Conservation (phyloP, 1,140 invertebrate genomes). For the Paracyclopina nana region DNA sequence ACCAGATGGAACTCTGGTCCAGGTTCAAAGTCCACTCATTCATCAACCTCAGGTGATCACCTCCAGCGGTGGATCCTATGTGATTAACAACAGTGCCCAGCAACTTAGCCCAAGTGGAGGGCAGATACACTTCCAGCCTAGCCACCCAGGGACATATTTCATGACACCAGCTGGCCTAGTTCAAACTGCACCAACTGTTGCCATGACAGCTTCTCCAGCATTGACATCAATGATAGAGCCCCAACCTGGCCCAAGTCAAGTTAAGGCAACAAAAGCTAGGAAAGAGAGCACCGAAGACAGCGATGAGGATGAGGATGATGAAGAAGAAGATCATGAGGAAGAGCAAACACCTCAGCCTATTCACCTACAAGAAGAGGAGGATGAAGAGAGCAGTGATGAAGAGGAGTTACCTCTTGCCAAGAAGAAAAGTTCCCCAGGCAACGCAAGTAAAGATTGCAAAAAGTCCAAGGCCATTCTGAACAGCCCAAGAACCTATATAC, state of each 20-base stretch:
- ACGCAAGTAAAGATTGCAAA: background rate
- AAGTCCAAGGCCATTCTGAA: background rate
- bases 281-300: background rate
- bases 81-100: no score
- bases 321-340: background rate
- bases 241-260: no score
- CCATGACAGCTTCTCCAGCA: no score
- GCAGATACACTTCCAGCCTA: no score
- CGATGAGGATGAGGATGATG: background rate
- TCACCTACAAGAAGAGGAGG: no score
- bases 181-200: no score
- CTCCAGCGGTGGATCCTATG: no score
- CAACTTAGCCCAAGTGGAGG: no score
- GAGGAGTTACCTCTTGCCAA: background rate
- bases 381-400: no score
- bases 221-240: no score
- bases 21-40: background rate
- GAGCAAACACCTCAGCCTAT: background rate
- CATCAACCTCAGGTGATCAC: background rate
- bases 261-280: background rate
- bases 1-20: slow-evolving; percentile 10
- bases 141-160: no score
- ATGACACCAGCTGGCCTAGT: no score
- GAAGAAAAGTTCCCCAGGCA: background rate
- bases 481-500: background rate